Evolutionary conservation across 2,797 vertebrate species (phyloP).

Genomic region (Sciurus carolinensis): DNA sequence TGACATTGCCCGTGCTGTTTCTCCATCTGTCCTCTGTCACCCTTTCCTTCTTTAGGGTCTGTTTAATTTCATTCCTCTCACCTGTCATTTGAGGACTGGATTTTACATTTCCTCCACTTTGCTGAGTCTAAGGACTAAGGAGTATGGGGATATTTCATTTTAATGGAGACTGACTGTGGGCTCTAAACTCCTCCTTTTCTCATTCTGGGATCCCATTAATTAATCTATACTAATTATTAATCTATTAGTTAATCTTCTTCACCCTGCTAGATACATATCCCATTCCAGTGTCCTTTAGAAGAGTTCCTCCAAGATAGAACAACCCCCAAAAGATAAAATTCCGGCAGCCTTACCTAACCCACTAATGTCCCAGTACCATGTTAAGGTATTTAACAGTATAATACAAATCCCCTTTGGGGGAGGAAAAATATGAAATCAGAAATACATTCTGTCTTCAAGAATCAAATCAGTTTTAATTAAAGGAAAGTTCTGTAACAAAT

Average conservation of each 20-base stretch:
- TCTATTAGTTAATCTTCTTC: not conserved
- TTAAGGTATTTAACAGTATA: constrained; percentile 9
- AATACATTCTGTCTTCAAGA: constrained; percentile 44
- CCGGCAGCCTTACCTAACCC: not conserved
- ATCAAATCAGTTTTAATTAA: constrained; percentile 11
- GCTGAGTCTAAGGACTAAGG: not conserved
- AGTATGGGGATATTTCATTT: not conserved
- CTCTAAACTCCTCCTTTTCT: not conserved
- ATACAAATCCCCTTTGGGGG: not conserved
- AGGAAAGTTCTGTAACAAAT: not conserved
- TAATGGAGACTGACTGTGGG: not conserved
- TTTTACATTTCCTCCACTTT: not conserved
- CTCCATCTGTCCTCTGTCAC: not conserved
- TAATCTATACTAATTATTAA: not conserved
- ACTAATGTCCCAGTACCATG: constrained; percentile 11
- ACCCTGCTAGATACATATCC: not conserved
- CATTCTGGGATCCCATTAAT: not conserved
- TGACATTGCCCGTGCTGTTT: not conserved
- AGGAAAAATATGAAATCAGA: constrained; percentile 58
- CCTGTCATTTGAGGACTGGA: not conserved
- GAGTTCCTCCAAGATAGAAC: not conserved
- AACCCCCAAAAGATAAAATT: constrained; percentile 51
- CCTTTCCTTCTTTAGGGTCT: not conserved
- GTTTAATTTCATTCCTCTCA: not conserved
- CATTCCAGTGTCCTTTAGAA: not conserved